These are phyloP conservation scores for Catagonus wagneri DNA, from an alignment of 2,113 vertebrate genomes.

Conservation along the genomic window DNA sequence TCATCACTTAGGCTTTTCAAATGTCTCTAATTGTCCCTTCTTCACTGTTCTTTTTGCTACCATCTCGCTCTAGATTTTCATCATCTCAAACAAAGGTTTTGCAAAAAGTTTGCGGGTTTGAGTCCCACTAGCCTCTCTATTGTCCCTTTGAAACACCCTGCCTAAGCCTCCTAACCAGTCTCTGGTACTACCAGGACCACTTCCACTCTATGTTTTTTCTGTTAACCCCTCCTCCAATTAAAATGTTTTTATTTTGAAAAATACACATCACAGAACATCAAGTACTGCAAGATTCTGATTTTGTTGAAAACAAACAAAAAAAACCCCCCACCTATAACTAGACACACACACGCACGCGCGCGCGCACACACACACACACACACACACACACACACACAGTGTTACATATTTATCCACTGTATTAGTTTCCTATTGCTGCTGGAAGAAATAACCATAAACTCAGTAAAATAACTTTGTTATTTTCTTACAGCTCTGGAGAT, in stretches of 20 bases:
- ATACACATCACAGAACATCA: background rate
- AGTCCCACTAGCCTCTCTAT: background rate
- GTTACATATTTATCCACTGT: background rate
- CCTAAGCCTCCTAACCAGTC: background rate
- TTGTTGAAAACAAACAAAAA: slow-evolving; percentile 3
- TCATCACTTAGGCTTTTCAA: background rate
- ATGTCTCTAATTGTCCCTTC: background rate
- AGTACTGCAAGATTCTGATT: background rate
- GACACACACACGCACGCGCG: background rate
- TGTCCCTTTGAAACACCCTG: background rate
- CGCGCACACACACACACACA: background rate
- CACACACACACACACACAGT: background rate
- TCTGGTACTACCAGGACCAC: background rate
- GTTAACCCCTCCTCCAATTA: background rate
- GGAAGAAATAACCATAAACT: background rate
- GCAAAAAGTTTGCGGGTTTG: background rate
- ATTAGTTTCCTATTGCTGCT: slow-evolving; percentile 13
- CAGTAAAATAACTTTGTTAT: background rate
- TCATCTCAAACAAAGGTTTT: background rate
- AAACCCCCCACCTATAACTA: background rate
- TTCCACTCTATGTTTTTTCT: background rate
- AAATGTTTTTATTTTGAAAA: slow-evolving; percentile 37
- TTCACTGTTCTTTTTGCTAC: background rate
- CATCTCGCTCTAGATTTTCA: background rate
- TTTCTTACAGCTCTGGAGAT: background rate